Conservation (phyloP, 2,888 invertebrate species). For the Dyspetes luteomarginatus region DNA sequence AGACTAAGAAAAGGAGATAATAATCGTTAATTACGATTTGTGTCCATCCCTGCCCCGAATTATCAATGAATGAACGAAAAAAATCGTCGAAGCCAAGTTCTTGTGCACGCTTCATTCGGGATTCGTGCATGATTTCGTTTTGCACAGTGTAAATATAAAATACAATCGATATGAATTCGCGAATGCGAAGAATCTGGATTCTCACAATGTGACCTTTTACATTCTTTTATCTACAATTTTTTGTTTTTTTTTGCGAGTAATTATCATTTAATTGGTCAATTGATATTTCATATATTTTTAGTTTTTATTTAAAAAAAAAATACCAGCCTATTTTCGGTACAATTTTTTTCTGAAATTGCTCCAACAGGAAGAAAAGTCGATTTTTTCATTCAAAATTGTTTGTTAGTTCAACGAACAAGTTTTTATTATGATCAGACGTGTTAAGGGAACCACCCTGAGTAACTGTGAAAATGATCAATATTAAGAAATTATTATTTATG, state of each 20-base stretch:
- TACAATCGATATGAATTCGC: slow-evolving; percentile 4
- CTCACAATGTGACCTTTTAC: slow-evolving; percentile 7
- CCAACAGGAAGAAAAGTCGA: too few relatives aligned
- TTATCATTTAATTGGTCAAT: too few relatives aligned
- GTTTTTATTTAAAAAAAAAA: too few relatives aligned
- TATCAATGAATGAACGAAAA: slow-evolving; percentile 33
- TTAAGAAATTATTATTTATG: too few relatives aligned
- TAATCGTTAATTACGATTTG: slow-evolving; percentile 54
- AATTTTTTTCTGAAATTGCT: too few relatives aligned
- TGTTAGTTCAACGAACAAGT: background rate
- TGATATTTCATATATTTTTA: too few relatives aligned
- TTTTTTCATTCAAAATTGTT: background rate
- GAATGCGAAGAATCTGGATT: too few relatives aligned
- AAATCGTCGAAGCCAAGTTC: slow-evolving; percentile 33
- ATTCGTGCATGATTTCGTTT: background rate
- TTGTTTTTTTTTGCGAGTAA: background rate
- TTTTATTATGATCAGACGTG: background rate
- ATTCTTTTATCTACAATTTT: background rate
- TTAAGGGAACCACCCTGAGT: too few relatives aligned
- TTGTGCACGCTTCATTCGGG: background rate
- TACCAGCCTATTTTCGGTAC: too few relatives aligned
- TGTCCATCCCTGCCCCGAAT: slow-evolving; percentile 42
- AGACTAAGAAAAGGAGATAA: slow-evolving; percentile 49
- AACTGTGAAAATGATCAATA: too few relatives aligned
- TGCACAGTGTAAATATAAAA: slow-evolving; percentile 35